phyloP scores from a whole-genome alignment of 2,888 invertebrate genomes.

The Dorcus parallelipipedus region DNA sequence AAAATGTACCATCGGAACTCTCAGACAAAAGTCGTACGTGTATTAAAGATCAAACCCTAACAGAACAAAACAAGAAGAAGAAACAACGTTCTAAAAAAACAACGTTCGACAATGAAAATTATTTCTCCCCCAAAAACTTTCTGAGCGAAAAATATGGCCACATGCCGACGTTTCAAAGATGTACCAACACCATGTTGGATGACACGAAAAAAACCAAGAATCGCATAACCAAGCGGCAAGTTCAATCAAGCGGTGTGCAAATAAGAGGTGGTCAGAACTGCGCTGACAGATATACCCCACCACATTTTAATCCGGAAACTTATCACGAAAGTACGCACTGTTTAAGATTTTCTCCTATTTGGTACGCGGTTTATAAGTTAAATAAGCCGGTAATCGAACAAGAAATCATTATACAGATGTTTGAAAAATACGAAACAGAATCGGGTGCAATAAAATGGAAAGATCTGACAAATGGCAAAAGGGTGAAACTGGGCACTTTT shows the following conservation, averaged over 20 bases:
- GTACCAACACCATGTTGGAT: too few species aligned
- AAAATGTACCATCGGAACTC: neutral
- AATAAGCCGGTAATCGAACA: conserved; percentile 54
- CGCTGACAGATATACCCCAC: conserved; percentile 43
- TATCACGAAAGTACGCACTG: conserved; percentile 54
- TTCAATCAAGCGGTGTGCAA: conserved; percentile 34
- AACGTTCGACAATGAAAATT: too few species aligned
- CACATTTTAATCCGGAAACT: conserved; percentile 41
- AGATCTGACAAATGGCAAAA: conserved; percentile 55
- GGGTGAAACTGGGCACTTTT: conserved; percentile 48
- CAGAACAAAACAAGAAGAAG: too few species aligned
- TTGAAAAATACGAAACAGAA: conserved; percentile 53
- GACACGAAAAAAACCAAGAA: too few species aligned
- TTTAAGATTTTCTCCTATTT: conserved; percentile 52
- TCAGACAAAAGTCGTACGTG: too few species aligned
- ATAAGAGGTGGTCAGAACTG: conserved; percentile 53
- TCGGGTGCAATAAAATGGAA: conserved; percentile 57
- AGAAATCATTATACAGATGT: conserved; percentile 44
- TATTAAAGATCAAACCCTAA: too few species aligned
- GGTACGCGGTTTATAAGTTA: conserved; percentile 55
- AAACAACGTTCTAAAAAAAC: too few species aligned
- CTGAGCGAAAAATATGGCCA: too few species aligned
- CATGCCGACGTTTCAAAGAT: too few species aligned
- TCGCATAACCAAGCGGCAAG: conserved; percentile 13
- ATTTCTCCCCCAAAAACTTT: too few species aligned